These are phyloP conservation scores for Drosophila meridionalis DNA, from an alignment of 2,888 invertebrate species.

Conservation along the genomic window DNA sequence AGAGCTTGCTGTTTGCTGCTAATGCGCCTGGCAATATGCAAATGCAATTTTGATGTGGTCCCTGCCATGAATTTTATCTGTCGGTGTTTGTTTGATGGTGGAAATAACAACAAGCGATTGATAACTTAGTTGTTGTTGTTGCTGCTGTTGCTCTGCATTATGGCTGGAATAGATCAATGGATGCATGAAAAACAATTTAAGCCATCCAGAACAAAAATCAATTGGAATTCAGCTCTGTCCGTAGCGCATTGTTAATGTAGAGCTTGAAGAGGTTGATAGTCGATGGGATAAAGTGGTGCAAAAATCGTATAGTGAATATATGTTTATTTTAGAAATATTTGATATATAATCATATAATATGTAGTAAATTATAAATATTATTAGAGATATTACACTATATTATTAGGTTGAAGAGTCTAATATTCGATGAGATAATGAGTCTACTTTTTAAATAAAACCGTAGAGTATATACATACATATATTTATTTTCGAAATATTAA, in stretches of 20 bases:
- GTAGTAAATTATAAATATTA: no score
- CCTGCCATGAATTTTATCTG: conserved; percentile 23
- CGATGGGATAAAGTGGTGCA: neutral
- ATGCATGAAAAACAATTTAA: neutral
- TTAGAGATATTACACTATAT: no score
- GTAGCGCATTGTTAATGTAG: neutral
- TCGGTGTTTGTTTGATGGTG: conserved; percentile 30
- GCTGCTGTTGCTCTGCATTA: neutral
- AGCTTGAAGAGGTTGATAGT: neutral
- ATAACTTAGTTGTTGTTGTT: conserved; percentile 32
- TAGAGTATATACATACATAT: no score
- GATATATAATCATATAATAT: no score
- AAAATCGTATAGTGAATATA: neutral
- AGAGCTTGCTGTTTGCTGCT: conserved; percentile 18
- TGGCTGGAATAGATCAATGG: neutral
- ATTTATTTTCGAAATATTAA: no score
- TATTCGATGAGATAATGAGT: no score
- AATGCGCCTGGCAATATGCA: conserved; percentile 64
- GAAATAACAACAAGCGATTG: conserved; percentile 36
- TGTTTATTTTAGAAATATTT: no score
- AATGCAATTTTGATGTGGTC: conserved; percentile 65
- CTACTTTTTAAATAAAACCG: no score
- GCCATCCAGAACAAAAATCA: neutral
- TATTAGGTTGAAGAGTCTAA: no score
- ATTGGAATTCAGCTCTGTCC: neutral